Percentiles rank a stretch among this genome's conserved stretches.
phyloP scores from a whole-genome alignment of 2,888 invertebrate genomes.

The Euproctis similis region DNA sequence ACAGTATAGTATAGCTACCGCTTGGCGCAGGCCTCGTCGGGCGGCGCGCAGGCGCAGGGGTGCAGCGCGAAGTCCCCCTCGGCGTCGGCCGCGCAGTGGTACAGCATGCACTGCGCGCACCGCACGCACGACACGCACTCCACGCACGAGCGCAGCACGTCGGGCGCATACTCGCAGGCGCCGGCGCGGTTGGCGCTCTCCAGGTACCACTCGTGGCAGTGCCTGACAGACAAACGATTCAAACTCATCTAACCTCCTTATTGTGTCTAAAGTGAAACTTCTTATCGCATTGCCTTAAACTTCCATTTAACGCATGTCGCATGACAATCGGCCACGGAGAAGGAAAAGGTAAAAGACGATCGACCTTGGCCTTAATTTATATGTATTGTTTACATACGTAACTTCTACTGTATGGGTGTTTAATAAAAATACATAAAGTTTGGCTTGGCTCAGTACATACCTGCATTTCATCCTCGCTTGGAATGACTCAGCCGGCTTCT shows the following conservation, averaged over 20 bases:
- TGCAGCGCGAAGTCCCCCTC: constrained; percentile 91
- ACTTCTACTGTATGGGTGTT: not conserved
- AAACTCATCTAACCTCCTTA: too few relatives aligned
- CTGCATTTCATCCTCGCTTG: constrained; percentile 63
- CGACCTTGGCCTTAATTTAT: too few relatives aligned
- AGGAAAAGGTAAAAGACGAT: too few relatives aligned
- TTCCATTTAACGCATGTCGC: too few relatives aligned
- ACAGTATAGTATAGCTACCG: constrained; percentile 50
- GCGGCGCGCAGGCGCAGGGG: constrained; percentile 86
- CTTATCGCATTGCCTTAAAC: too few relatives aligned
- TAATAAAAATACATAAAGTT: not conserved
- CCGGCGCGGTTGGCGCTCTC: constrained; percentile 91
- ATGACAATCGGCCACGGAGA: too few relatives aligned
- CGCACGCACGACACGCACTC: constrained; percentile 89
- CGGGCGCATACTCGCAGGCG: constrained; percentile 90
- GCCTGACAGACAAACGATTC: constrained; percentile 61
- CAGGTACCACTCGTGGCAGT: constrained; percentile 87
- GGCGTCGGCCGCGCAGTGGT: constrained; percentile 94
- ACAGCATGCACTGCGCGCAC: constrained; percentile 92
- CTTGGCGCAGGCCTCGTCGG: constrained; percentile 83
- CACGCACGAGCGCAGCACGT: constrained; percentile 86
- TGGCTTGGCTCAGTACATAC: too few relatives aligned
- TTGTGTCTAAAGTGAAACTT: too few relatives aligned
- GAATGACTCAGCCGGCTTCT: constrained; percentile 50
- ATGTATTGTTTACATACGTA: too few relatives aligned